Evolutionary conservation across 2,888 invertebrate genomes (phyloP), one percentile per base, ranked within the genome.

Genomic region (Xanthorhoe designata): DNA sequence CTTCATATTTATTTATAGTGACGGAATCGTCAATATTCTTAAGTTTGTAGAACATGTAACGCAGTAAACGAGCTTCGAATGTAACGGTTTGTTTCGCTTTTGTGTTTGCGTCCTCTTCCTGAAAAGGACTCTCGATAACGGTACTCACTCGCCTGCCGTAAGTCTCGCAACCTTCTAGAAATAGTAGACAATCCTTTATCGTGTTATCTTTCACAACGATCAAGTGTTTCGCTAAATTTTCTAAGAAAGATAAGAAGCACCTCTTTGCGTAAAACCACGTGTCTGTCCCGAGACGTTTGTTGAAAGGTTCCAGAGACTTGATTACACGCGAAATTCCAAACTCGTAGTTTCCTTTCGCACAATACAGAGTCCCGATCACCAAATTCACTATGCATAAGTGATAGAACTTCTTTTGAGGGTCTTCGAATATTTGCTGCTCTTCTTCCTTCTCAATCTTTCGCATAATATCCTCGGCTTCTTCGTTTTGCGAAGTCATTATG

Each of bases 181-280:
- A 98, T 75, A 96, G 95, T 67, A 98, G 94, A 79, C 98, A 98
- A 81, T 98, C 98, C 76, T 97, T 96, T 67, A 98, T 94, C 32
- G 98, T 97, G 24, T 96, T 95, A 90, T 99, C 98, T 82, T 97
- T 95, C 58, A 98, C 95, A 55, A 97, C 96, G 64, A 98, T 97
- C 91, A 98, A 95, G 84, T 98, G 98, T 81, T 98, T 98, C 0
- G 98, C 95, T 76, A 98, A 93, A 87, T 98, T 98, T 91, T 98
- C 98, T 65, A 98, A 95, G 77, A 98, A 95, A n/a, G 98, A 98
- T 64, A 99, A 91, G 84, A 99, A 98, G 84, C 99, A 99, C 68
- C 99, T 94, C 86, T 99, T 99, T 0, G 99, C 98, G 85, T 99
- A 99, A 85, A 98, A 97, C 99, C 99, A 99, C 2, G 99, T 99